These are phyloP conservation scores for Marronus borbonicus DNA, from an alignment of 2,888 invertebrate genomes.

Conservation along the genomic window DNA sequence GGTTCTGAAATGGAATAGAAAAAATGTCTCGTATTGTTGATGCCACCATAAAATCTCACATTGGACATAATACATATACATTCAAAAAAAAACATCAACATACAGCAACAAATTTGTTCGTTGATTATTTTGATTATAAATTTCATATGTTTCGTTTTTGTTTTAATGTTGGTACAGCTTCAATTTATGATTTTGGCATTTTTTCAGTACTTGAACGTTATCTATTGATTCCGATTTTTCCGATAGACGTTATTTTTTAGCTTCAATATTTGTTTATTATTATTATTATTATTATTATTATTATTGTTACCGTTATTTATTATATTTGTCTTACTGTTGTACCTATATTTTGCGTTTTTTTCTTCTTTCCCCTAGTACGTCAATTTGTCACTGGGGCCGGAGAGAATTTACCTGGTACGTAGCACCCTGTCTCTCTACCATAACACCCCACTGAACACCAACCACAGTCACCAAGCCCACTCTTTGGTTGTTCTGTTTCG, in stretches of 20 bases:
- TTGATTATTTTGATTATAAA: slow-evolving; percentile 56
- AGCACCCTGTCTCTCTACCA: slow-evolving; percentile 68
- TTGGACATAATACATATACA: slow-evolving; percentile 66
- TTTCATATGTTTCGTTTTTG: slow-evolving; percentile 21
- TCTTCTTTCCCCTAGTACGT: slow-evolving; percentile 72
- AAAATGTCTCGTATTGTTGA: slow-evolving; percentile 37
- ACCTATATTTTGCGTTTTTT: slow-evolving; percentile 72
- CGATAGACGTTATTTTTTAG: slow-evolving; percentile 22
- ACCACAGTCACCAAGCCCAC: slow-evolving; percentile 67
- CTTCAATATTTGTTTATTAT: slow-evolving; percentile 26
- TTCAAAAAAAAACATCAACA: slow-evolving; percentile 69
- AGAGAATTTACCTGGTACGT: slow-evolving; percentile 72
- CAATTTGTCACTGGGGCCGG: slow-evolving; percentile 73
- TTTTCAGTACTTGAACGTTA: slow-evolving; percentile 6
- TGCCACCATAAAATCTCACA: slow-evolving; percentile 28
- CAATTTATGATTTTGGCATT: slow-evolving; percentile 28
- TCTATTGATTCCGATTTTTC: slow-evolving; percentile 21
- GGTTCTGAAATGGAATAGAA: background rate
- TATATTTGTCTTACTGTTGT: slow-evolving; percentile 70
- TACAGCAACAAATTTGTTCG: slow-evolving; percentile 63
- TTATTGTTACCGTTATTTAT: slow-evolving; percentile 58
- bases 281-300: slow-evolving; percentile 33
- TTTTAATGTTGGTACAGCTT: slow-evolving; percentile 26
- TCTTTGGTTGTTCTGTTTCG: slow-evolving; percentile 70
- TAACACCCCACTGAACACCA: slow-evolving; percentile 69